A percentile compares a stretch with the other conserved stretches of the same genome.
phyloP scores from a whole-genome alignment of 2,113 vertebrate genomes.

The Oophaga pumilio region DNA sequence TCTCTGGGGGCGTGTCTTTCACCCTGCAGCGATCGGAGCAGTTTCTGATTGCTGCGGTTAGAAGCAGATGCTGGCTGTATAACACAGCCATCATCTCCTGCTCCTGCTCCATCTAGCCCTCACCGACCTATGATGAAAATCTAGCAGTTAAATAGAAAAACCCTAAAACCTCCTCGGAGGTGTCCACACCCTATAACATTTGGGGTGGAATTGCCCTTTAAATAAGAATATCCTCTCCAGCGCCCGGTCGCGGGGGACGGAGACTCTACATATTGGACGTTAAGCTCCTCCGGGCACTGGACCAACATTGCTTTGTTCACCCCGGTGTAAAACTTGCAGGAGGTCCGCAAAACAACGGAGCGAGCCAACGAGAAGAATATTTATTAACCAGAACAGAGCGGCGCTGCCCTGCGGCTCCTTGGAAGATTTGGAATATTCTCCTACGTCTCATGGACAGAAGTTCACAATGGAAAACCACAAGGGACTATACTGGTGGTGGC shows the following conservation, averaged over 20 bases:
- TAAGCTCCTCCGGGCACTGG: background rate
- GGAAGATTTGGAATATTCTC: background rate
- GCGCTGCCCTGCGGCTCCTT: background rate
- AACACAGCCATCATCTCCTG: too few relatives aligned
- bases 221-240: background rate
- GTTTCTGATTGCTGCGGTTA: too few relatives aligned
- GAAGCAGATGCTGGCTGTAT: too few relatives aligned
- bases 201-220: background rate
- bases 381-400: background rate
- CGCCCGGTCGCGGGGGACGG: background rate
- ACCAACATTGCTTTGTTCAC: constrained; percentile 6
- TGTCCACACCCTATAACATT: too few relatives aligned
- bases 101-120: too few relatives aligned
- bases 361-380: background rate
- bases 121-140: too few relatives aligned
- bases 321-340: background rate
- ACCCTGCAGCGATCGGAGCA: too few relatives aligned
- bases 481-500: background rate
- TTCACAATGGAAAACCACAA: background rate
- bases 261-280: background rate
- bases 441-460: background rate
- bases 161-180: background rate
- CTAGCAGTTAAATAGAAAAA: too few relatives aligned
- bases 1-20: too few relatives aligned
- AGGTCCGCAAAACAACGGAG: background rate